These are phyloP conservation scores for Mormoops blainvillei DNA, from an alignment of 2,113 vertebrate species.

Conservation along the genomic window DNA sequence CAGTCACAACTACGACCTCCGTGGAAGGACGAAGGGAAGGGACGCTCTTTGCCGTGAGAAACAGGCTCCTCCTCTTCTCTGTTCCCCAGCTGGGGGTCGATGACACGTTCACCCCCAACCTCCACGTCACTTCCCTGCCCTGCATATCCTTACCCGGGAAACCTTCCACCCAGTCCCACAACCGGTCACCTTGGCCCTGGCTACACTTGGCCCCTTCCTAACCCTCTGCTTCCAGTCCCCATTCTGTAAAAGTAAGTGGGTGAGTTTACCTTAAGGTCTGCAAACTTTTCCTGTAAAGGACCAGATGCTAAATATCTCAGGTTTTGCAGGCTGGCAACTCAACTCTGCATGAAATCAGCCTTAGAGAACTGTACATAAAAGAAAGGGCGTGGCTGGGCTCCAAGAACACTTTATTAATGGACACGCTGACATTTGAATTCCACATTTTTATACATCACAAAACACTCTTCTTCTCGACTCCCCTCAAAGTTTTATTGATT, in stretches of 20 bases:
- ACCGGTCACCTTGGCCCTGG: background rate
- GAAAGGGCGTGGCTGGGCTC: fast-evolving
- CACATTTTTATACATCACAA: background rate
- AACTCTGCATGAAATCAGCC: background rate
- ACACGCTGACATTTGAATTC: background rate
- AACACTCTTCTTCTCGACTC: background rate
- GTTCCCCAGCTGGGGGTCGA: too few relatives aligned
- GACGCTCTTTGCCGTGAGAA: fast-evolving
- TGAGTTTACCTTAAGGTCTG: background rate
- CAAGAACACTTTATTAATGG: background rate
- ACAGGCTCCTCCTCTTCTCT: background rate
- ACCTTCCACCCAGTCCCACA: background rate
- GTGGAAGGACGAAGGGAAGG: background rate
- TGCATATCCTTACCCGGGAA: background rate
- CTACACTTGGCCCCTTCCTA: background rate
- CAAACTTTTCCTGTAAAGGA: background rate
- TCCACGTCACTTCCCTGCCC: background rate
- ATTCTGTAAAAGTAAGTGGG: background rate
- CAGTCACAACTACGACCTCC: background rate
- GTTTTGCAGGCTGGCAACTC: background rate
- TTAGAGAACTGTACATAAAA: background rate
- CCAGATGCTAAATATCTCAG: background rate
- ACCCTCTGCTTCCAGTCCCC: background rate
- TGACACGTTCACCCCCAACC: fast-evolving
- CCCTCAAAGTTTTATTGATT: too few relatives aligned